A percentile compares a stretch with the other conserved stretches of the same genome.
Conservation (phyloP, 2,888 invertebrate species). For the Pelosia muscerda region DNA sequence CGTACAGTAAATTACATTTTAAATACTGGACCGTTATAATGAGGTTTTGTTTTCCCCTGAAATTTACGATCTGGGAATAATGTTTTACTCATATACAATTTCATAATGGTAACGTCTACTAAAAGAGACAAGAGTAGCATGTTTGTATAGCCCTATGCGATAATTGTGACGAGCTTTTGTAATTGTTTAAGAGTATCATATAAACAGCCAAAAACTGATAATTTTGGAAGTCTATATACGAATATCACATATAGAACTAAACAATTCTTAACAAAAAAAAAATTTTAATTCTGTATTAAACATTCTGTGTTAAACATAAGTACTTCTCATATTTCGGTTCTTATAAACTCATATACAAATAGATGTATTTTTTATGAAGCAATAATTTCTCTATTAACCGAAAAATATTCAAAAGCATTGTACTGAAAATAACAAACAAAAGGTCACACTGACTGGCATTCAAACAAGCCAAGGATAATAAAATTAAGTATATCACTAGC, state of each 20-base stretch:
- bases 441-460: neutral
- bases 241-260: too few species aligned
- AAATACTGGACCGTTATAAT: constrained; percentile 3
- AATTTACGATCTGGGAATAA: neutral
- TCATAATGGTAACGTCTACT: neutral
- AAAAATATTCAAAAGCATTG: neutral
- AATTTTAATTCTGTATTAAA: too few species aligned
- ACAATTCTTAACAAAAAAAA: too few species aligned
- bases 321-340: too few species aligned
- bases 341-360: too few species aligned
- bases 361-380: too few species aligned
- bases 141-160: neutral
- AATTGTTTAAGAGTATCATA: neutral
- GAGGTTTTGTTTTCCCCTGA: neutral
- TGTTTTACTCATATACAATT: constrained; percentile 1
- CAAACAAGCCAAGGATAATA: neutral
- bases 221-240: too few species aligned
- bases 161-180: neutral
- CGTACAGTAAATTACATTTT: constrained; percentile 4
- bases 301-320: too few species aligned
- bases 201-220: neutral
- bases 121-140: neutral
- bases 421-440: too few species aligned
- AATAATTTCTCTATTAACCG: too few species aligned
- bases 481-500: neutral